These are phyloP conservation scores for Plotosus lineatus DNA, from an alignment of 2,113 vertebrate species.

Conservation along the genomic window DNA sequence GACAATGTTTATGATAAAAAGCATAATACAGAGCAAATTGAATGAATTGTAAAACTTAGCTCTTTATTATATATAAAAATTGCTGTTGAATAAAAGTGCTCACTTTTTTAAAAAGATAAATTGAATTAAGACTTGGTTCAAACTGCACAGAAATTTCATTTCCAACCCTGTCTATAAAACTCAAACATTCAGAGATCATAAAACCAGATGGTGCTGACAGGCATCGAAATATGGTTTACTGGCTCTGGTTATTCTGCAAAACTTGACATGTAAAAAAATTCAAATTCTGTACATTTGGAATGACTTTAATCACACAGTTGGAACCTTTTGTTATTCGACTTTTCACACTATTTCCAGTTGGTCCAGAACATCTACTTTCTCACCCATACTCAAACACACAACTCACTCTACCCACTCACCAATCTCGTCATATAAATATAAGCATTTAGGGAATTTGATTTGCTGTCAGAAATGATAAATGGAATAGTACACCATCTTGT, in stretches of 20 bases:
- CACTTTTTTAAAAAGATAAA: neutral
- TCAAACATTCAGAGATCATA: neutral
- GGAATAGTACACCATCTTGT: neutral
- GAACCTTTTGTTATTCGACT: neutral
- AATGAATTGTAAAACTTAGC: too few species aligned
- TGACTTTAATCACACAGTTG: neutral
- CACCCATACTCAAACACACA: neutral
- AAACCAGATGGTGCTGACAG: neutral
- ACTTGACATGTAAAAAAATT: neutral
- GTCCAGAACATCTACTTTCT: neutral
- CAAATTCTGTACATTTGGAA: neutral
- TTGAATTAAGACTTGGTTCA: neutral
- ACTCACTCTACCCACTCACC: neutral
- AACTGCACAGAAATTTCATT: neutral
- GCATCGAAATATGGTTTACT: neutral
- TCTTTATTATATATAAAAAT: neutral
- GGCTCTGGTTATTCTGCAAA: neutral
- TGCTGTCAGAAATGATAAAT: neutral
- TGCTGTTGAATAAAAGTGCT: neutral
- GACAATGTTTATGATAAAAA: too few species aligned
- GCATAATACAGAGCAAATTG: too few species aligned
- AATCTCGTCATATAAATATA: neutral
- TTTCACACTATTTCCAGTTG: neutral
- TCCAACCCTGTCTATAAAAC: neutral
- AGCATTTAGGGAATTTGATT: too few species aligned